phyloP scores from a whole-genome alignment of 2,797 vertebrate genomes.

The Phoebastria nigripes region DNA sequence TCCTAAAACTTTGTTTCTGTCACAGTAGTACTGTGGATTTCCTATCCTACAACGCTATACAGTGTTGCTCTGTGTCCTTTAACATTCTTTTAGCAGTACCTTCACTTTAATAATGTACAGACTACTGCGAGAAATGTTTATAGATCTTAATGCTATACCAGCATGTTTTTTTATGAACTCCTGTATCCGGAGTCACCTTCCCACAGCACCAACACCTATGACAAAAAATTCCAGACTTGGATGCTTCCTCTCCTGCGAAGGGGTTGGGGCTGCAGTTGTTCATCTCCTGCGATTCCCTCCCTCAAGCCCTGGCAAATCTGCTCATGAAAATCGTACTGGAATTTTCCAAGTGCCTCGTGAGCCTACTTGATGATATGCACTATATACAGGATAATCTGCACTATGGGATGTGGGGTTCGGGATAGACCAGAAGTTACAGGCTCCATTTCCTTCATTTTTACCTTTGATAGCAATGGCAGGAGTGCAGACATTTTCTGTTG shows the following conservation, averaged over 20 bases:
- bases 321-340: neutral
- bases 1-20: neutral
- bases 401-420: neutral
- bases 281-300: neutral
- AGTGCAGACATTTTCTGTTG: neutral
- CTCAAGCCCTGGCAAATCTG: neutral
- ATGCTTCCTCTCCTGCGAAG: neutral
- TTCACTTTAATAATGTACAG: neutral
- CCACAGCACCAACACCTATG: neutral
- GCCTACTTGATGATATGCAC: fast-evolving
- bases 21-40: neutral
- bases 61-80: fast-evolving
- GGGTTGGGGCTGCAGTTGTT: fast-evolving
- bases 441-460: neutral
- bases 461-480: neutral
- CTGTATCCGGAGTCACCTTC: neutral
- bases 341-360: neutral
- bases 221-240: neutral
- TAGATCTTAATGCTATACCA: neutral
- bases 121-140: neutral
- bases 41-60: neutral
- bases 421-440: neutral
- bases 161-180: neutral
- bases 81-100: neutral
- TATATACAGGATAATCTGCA: neutral